A percentile compares a stretch with the other conserved stretches of the same genome.
phyloP scores from a whole-genome alignment of 2,797 vertebrate genomes.

The Melanotaenia nigrans region DNA sequence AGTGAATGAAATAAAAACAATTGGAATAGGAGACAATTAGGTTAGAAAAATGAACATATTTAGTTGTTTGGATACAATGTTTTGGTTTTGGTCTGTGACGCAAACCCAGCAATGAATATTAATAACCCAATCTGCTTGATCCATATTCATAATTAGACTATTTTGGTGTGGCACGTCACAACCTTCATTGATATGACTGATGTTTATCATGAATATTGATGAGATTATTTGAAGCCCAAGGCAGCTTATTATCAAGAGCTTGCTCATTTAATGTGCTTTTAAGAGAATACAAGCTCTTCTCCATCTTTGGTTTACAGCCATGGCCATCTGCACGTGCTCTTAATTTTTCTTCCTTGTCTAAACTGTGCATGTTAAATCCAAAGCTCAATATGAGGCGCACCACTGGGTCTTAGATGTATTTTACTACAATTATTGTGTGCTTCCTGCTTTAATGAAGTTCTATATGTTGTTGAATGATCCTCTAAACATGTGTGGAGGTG shows the following conservation, averaged over 20 bases:
- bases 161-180: constrained; percentile 32
- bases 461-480: no score
- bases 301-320: constrained; percentile 4
- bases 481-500: no score
- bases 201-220: constrained; percentile 50
- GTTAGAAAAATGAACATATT: constrained; percentile 3
- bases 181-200: constrained; percentile 21
- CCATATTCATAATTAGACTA: constrained; percentile 29
- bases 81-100: constrained; percentile 11
- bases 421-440: no score
- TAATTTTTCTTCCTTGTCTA: background rate
- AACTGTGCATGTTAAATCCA: background rate
- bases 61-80: constrained; percentile 7
- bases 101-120: constrained; percentile 35
- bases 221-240: constrained; percentile 41
- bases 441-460: no score
- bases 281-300: constrained; percentile 12
- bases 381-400: constrained; percentile 3
- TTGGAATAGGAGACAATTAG: background rate
- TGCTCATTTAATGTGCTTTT: constrained; percentile 5
- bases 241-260: constrained; percentile 26
- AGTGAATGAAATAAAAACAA: background rate
- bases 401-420: no score
- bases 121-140: constrained; percentile 24
- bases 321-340: background rate